Base-by-base conservation (phyloP, 2,888 invertebrate species). In the Drosophila mimica region DNA sequence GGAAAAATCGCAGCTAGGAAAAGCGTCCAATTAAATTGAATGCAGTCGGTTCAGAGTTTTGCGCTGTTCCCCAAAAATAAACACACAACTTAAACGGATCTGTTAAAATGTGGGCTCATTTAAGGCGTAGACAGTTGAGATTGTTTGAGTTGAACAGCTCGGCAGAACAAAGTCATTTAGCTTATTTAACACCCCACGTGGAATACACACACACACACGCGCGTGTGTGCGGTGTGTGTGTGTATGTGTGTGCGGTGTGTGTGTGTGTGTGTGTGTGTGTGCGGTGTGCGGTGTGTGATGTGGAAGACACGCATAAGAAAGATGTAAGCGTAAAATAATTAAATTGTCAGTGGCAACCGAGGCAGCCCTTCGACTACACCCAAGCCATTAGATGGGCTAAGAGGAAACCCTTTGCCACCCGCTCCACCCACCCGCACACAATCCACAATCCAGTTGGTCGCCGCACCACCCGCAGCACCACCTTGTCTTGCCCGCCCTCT, bases 271-370 rank as follows among this genome's bases (percentile, higher is more conserved):
- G 13, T n/a, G 25, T 20, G 54, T 17, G 51, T 52, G 20, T n/a
- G 38, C n/a, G n/a, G n/a, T 11, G 40, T 5, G n/a, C 11, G 20
- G 59, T 51, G 61, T 51, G 64, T 54, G 36, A 43, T 58, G 64
- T 51, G 48, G 34, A 33, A 33, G 52, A 74, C 66, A 74, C 66
- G 58, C 53, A 52, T 67, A 74, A 78, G 73, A 72, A 71, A 83
- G 83, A 85, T 76, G 84, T 71, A 73, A 73, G 81, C 79, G 84
- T 78, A 81, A 86, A 86, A 86, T 89, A 86, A 86, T 85, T 89
- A 85, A 85, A 85, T 83, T 89, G 85, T 85, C 89, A 85, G 83
- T 86, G 68, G 79, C 83, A 86, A 88, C 83, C 74, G 40, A 52
- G 53, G 52, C 53, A 60, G 73, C 52, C 65, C 56, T 74, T 49